Conservation (phyloP, 2,113 vertebrate species). For the Climacteris rufus region DNA sequence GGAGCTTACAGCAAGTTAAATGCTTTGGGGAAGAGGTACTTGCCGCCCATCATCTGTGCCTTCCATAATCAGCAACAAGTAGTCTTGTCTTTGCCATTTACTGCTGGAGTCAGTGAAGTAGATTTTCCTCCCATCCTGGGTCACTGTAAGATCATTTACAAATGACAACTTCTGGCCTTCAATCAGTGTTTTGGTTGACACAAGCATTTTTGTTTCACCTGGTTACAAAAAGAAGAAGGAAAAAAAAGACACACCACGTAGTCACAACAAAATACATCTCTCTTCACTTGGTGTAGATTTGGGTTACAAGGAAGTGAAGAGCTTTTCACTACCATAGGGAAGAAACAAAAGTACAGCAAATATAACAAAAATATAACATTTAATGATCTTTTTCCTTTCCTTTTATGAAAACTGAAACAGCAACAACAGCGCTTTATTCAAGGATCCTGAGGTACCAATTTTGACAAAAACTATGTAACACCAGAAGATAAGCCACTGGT, state of each 20-base stretch:
- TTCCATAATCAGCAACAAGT: conserved; percentile 87
- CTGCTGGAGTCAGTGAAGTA: conserved; percentile 96
- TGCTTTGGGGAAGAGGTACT: background rate
- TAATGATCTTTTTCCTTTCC: background rate
- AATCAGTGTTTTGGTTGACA: conserved; percentile 76
- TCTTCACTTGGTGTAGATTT: background rate
- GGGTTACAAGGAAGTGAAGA: background rate
- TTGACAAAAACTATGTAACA: background rate
- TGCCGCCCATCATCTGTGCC: conserved; percentile 92
- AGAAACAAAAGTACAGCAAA: background rate
- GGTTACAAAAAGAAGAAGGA: background rate
- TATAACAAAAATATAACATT: background rate
- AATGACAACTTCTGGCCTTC: conserved; percentile 88
- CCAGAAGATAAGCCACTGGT: background rate
- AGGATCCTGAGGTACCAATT: background rate
- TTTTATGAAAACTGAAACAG: background rate
- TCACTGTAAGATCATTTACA: conserved; percentile 89
- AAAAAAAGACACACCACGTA: background rate
- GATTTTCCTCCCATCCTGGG: conserved; percentile 88
- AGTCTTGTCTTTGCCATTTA: conserved; percentile 93
- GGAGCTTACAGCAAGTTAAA: background rate
- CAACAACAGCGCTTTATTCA: background rate
- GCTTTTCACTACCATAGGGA: background rate
- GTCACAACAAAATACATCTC: background rate
- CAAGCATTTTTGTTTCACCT: conserved; percentile 80